Base-by-base conservation (phyloP, 37 sponge, comb jelly and placozoan species). In the Aphrocallistes beatrix region DNA sequence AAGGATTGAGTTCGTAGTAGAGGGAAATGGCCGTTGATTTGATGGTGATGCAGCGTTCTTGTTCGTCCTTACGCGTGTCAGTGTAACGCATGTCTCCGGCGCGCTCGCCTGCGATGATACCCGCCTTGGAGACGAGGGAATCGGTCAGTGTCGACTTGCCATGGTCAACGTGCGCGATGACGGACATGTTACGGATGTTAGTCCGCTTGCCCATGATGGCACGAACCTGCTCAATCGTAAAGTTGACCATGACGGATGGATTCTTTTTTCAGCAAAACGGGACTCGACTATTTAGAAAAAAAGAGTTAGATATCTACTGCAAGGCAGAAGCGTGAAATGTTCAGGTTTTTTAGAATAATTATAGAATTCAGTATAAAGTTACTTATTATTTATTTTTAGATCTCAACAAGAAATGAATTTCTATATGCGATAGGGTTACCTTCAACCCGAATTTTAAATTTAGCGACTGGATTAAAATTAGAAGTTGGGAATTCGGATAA, bases 121-220 rank as follows among this genome's bases (percentile, higher is more conserved):
- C 99, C 0, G 99, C 99, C 82, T 99, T 99, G 84, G 91, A 91
- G 84, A 96, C 99, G 37, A 99, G 89, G 25, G 99, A 92, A 82
- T 99, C 99, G 0, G 96, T 99, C 39, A 99, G 89, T 0, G 99
- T 99, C 6, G 96, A 96, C 85, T 99, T 99, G 81, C 99, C 99
- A 85, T 99, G 96, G 81, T 99, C 99, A 38, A 96, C 99, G 85
- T 99, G 99, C 13, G 99, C 99, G 13, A 99, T 99, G 1, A 99
- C 99, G 23, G 96, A 96, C 99, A 99, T 99, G 90, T 99, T 99
- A 39, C 99, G 94, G 87, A 99, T 99, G 89, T 99, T 99, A 1
- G 89, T 84, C 38, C 96, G 96, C 89, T 94, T 92, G 90, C 96
- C 96, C 99, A 99, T 99, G 86, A 96, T 94, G 37, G 81, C 95